A percentile compares a stretch with the other conserved stretches of the same genome.
Conservation (phyloP, 1,140 invertebrate genomes). For the Pissodes strobi region DNA sequence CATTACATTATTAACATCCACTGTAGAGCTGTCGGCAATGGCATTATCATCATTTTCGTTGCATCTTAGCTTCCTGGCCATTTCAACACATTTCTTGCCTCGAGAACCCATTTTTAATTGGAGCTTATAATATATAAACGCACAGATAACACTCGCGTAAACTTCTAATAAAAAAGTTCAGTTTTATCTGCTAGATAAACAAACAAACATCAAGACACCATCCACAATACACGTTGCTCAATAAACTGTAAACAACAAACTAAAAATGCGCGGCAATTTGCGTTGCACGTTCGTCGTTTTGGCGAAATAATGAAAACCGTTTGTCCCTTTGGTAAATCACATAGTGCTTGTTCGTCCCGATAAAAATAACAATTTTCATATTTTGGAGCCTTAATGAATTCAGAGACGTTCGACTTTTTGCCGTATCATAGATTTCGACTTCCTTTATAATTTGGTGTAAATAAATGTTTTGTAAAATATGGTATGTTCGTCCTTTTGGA, state of each 20-base stretch:
- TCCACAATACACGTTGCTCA: not conserved
- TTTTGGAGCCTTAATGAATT: not conserved
- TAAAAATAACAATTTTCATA: not conserved
- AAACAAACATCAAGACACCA: not conserved
- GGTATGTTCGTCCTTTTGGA: not conserved
- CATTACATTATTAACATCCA: not conserved
- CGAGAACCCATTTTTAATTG: not conserved
- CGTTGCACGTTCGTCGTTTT: not conserved
- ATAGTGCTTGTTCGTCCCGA: not conserved
- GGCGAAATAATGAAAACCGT: not conserved
- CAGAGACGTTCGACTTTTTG: conserved; percentile 4
- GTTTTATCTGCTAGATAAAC: not conserved
- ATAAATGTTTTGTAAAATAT: too few species aligned
- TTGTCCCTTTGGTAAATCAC: not conserved
- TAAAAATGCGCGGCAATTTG: not conserved
- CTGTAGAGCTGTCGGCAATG: not conserved
- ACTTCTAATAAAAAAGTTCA: not conserved
- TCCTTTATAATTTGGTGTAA: conserved; percentile 2
- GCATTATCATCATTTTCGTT: not conserved
- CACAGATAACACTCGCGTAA: not conserved
- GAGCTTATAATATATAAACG: not conserved
- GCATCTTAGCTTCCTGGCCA: not conserved
- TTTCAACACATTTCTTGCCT: not conserved
- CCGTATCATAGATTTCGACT: conserved; percentile 2
- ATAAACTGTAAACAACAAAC: not conserved